Percentiles rank a stretch among this genome's conserved stretches.
These are phyloP conservation scores for Ceyx margarethae DNA, from an alignment of 2,113 vertebrate species.

Conservation along the genomic window DNA sequence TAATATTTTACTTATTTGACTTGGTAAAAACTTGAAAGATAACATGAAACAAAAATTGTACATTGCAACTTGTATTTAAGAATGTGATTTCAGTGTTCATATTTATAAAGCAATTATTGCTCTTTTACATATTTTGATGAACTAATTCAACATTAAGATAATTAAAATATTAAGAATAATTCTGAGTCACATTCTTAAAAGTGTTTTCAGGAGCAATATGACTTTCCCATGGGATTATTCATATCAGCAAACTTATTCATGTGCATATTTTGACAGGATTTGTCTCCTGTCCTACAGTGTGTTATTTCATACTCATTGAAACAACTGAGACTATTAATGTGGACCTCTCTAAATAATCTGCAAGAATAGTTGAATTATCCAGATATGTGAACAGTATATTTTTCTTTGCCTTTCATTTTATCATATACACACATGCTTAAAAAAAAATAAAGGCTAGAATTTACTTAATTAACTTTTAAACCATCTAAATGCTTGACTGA, in stretches of 20 bases:
- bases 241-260: not conserved
- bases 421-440: not conserved
- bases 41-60: not conserved
- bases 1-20: not conserved
- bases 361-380: slow-evolving; percentile 16
- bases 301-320: not conserved
- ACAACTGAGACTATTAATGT: not conserved
- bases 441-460: not conserved
- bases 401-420: slow-evolving; percentile 36
- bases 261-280: not conserved
- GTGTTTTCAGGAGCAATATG: not conserved
- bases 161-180: not conserved
- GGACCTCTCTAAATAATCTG: not conserved
- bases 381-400: not conserved
- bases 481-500: slow-evolving; percentile 57
- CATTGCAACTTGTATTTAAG: not conserved
- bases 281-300: not conserved
- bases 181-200: not conserved
- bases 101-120: not conserved
- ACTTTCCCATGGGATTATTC: not conserved
- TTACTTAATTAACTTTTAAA: slow-evolving; percentile 61
- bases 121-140: not conserved
- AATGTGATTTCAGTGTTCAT: not conserved
- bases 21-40: not conserved
- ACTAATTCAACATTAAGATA: not conserved